Conservation (phyloP, 1,140 invertebrate species). For the Orchestia grillus region DNA sequence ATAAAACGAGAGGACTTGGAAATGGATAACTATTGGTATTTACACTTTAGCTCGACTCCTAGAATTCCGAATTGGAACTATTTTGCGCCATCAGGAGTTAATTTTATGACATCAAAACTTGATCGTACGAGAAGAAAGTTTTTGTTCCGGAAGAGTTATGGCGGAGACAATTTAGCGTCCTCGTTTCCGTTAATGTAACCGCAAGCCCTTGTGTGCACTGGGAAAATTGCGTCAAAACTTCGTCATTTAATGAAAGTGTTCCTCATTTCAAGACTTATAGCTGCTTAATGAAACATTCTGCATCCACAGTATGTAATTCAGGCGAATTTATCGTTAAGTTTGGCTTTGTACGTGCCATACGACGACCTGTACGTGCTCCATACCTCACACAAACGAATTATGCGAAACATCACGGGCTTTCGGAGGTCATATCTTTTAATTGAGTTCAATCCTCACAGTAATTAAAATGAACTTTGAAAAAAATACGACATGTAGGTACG, state of each 20-base stretch:
- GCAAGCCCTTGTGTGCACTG: constrained; percentile 42
- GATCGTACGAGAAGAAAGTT: neutral
- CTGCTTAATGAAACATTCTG: constrained; percentile 41
- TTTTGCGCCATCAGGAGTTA: neutral
- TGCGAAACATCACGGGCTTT: neutral
- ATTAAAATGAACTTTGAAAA: neutral
- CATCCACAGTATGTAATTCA: neutral
- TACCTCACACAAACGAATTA: neutral
- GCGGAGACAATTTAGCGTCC: neutral
- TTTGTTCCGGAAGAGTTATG: neutral
- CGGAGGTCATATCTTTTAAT: neutral
- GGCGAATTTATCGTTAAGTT: constrained; percentile 13
- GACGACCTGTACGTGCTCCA: neutral
- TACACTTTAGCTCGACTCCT: neutral
- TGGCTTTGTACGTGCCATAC: neutral
- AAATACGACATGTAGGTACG: neutral
- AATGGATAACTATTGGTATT: neutral
- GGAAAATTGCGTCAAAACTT: neutral
- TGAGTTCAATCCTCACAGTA: neutral
- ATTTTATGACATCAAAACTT: constrained; percentile 10
- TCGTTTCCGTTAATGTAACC: constrained; percentile 44
- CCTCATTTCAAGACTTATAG: constrained; percentile 20
- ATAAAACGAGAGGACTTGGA: too few relatives aligned
- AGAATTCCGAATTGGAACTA: neutral
- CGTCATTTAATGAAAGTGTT: constrained; percentile 27